phyloP scores from a whole-genome alignment of 2,888 invertebrate species.

The Acronicta aceris region DNA sequence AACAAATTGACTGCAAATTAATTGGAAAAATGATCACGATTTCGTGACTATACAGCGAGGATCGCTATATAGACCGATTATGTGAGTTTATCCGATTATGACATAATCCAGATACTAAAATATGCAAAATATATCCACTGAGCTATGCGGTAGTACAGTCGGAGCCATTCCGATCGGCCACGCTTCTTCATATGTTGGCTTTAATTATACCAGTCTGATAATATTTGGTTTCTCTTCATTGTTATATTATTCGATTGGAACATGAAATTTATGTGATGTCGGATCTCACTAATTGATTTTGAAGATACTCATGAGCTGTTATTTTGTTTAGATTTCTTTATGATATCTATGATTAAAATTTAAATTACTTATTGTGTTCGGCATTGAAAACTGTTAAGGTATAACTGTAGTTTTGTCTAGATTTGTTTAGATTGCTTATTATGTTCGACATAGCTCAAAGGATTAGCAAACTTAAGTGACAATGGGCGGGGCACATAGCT shows the following conservation, averaged over 20 bases:
- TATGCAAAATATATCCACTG: slow-evolving; percentile 34
- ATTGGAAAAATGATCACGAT: neutral
- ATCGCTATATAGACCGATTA: neutral
- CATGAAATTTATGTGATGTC: slow-evolving; percentile 23
- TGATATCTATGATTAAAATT: no score
- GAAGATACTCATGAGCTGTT: neutral
- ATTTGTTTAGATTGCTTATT: no score
- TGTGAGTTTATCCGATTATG: slow-evolving; percentile 17
- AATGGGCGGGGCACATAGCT: no score
- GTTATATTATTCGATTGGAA: slow-evolving; percentile 22
- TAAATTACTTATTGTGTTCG: no score
- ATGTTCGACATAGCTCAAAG: no score
- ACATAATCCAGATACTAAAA: slow-evolving; percentile 26
- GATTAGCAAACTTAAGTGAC: no score
- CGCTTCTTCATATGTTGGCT: slow-evolving; percentile 17
- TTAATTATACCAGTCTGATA: slow-evolving; percentile 30
- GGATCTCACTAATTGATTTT: slow-evolving; percentile 20
- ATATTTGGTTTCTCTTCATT: slow-evolving; percentile 37
- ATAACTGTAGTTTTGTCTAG: no score
- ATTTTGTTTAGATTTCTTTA: neutral
- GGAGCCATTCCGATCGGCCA: slow-evolving; percentile 23
- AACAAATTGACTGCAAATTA: neutral
- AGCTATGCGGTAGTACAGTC: slow-evolving; percentile 25
- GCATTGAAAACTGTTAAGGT: no score
- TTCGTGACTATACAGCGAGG: neutral